Percentiles rank a stretch among this genome's conserved stretches.
These are phyloP conservation scores for Zosterops hypoxanthus DNA, from an alignment of 2,113 vertebrate genomes.

Conservation along the genomic window DNA sequence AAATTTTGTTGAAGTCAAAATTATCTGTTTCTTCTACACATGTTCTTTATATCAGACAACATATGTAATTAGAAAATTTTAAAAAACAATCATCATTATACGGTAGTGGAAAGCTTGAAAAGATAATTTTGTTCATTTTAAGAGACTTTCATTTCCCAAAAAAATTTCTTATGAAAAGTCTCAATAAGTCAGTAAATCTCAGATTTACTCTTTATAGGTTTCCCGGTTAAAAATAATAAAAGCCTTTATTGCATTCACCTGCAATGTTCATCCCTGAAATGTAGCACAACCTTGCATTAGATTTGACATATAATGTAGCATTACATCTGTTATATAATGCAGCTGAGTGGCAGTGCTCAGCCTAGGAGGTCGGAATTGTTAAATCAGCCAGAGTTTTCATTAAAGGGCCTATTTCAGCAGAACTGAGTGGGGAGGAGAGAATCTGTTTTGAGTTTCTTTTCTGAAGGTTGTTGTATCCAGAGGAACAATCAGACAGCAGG, in stretches of 20 bases:
- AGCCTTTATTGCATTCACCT: background rate
- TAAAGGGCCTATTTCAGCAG: background rate
- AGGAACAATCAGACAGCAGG: background rate
- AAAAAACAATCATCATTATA: fast-evolving
- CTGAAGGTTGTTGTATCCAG: background rate
- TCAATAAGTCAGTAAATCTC: background rate
- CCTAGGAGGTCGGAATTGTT: background rate
- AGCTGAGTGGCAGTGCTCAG: background rate
- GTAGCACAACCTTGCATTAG: background rate
- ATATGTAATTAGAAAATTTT: background rate
- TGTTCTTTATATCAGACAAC: background rate
- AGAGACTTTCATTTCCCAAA: background rate
- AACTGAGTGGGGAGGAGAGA: background rate
- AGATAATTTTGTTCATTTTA: background rate
- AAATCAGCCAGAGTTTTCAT: background rate
- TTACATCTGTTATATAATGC: background rate
- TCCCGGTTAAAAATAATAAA: background rate
- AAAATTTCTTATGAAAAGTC: background rate
- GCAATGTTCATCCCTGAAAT: background rate
- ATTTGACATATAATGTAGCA: background rate
- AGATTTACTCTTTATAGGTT: background rate
- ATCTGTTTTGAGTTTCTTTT: background rate
- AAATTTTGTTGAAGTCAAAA: background rate
- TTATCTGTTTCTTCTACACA: background rate
- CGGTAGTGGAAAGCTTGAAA: background rate